Percentiles rank a stretch among this genome's conserved stretches.
phyloP scores from a whole-genome alignment of 2,797 vertebrate species.

The Lepilemur septentrionalis region DNA sequence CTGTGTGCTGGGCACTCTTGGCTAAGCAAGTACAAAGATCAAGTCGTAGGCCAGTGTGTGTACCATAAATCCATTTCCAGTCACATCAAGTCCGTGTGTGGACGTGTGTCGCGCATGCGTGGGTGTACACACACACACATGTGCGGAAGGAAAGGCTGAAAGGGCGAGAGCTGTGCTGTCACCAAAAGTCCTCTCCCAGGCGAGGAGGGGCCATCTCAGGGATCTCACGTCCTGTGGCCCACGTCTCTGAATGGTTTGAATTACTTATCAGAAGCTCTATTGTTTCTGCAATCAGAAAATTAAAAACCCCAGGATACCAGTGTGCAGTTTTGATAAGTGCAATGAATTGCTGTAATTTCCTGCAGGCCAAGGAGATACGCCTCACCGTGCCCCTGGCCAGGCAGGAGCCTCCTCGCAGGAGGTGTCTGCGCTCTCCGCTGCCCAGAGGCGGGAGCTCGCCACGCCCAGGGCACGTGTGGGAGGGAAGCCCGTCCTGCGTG shows the following conservation, averaged over 20 bases:
- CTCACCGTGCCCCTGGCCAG: neutral
- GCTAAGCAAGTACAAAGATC: neutral
- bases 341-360: neutral
- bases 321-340: neutral
- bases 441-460: conserved; percentile 39
- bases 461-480: neutral
- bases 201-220: neutral
- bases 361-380: neutral
- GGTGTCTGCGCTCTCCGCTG: neutral
- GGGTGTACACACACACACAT: neutral
- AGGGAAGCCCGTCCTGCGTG: neutral
- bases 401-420: accelerated
- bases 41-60: accelerated
- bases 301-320: neutral
- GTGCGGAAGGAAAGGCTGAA: neutral
- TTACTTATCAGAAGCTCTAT: neutral
- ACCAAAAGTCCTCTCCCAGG: neutral
- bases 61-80: neutral
- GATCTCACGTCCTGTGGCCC: too few relatives aligned
- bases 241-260: accelerated
- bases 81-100: accelerated
- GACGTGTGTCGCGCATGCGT: accelerated
- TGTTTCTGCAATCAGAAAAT: neutral
- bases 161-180: neutral
- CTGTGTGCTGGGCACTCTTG: accelerated